A percentile compares a stretch with the other conserved stretches of the same genome.
Evolutionary conservation across 37 sponge, comb jelly and placozoan species (phyloP).

Genomic region (Diacarnus erythraeanus): DNA sequence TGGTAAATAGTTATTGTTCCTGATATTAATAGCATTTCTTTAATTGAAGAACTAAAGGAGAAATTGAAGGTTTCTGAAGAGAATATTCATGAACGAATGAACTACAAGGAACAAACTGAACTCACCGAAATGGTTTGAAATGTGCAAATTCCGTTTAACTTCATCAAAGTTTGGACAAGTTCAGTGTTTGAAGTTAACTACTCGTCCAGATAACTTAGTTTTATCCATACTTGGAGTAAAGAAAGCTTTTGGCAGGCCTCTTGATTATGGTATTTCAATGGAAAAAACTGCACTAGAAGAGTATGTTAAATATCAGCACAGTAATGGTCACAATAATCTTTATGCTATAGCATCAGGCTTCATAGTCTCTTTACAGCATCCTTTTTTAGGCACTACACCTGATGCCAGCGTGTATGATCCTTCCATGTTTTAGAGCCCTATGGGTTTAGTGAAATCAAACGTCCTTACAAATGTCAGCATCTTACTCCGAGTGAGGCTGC

Average conservation of each 20-base stretch:
- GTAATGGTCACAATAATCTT: slow-evolving; percentile 11
- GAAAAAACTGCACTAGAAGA: slow-evolving; percentile 18
- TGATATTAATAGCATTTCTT: too few relatives aligned
- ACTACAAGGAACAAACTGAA: slow-evolving; percentile 30
- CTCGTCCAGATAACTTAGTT: slow-evolving; percentile 36
- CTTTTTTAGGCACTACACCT: slow-evolving; percentile 60
- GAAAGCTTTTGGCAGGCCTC: slow-evolving; percentile 11
- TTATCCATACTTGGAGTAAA: slow-evolving; percentile 13
- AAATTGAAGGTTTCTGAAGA: slow-evolving; percentile 13
- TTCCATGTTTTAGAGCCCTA: slow-evolving; percentile 23
- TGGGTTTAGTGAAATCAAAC: slow-evolving; percentile 48
- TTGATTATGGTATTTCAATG: slow-evolving; percentile 39
- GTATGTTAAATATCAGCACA: slow-evolving; percentile 15
- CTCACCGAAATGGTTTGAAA: slow-evolving; percentile 38
- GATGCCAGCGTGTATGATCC: slow-evolving; percentile 68
- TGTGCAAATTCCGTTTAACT: slow-evolving; percentile 35
- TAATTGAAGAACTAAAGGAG: slow-evolving; percentile 26
- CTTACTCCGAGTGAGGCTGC: slow-evolving; percentile 6
- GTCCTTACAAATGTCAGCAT: slow-evolving; percentile 23
- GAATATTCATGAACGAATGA: slow-evolving; percentile 19
- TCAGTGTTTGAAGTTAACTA: slow-evolving; percentile 1
- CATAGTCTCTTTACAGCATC: slow-evolving; percentile 16
- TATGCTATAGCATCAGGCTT: slow-evolving; percentile 48
- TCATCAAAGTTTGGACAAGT: slow-evolving; percentile 56
- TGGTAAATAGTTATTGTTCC: too few relatives aligned